Percentiles rank a stretch among this genome's conserved stretches.
phyloP scores from a whole-genome alignment of 2,797 vertebrate genomes.

The Poliocrania exsul region DNA sequence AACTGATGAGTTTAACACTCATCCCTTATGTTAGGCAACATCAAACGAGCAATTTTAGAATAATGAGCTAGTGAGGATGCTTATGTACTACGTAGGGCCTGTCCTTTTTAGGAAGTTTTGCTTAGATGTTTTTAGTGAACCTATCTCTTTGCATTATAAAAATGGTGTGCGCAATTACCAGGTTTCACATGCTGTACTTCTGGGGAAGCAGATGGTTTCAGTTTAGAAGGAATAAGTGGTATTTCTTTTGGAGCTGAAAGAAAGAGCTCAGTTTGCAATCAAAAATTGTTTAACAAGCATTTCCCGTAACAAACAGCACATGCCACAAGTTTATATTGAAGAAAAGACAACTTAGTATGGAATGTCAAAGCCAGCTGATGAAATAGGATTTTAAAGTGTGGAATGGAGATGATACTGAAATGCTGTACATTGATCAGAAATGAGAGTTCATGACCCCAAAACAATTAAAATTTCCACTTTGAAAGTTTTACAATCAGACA shows the following conservation, averaged over 20 bases:
- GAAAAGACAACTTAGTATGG: not conserved
- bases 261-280: constrained; percentile 66
- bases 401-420: not conserved
- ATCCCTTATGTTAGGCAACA: not conserved
- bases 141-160: not conserved
- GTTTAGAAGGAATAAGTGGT: constrained; percentile 64
- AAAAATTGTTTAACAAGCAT: constrained; percentile 19
- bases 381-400: not conserved
- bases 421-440: not conserved
- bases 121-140: not conserved
- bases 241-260: constrained; percentile 77
- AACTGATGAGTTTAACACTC: not conserved
- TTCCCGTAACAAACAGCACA: constrained; percentile 44
- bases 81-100: not conserved
- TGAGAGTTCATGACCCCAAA: not conserved
- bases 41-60: not conserved
- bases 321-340: constrained; percentile 10
- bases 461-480: not conserved
- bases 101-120: not conserved
- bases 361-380: constrained; percentile 32
- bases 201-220: constrained; percentile 65
- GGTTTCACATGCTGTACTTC: constrained; percentile 65
- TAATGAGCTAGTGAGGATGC: not conserved
- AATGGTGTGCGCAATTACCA: constrained; percentile 71
- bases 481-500: not conserved